phyloP scores from a whole-genome alignment of 1,140 invertebrate genomes.

The Choristoneura fumiferana region DNA sequence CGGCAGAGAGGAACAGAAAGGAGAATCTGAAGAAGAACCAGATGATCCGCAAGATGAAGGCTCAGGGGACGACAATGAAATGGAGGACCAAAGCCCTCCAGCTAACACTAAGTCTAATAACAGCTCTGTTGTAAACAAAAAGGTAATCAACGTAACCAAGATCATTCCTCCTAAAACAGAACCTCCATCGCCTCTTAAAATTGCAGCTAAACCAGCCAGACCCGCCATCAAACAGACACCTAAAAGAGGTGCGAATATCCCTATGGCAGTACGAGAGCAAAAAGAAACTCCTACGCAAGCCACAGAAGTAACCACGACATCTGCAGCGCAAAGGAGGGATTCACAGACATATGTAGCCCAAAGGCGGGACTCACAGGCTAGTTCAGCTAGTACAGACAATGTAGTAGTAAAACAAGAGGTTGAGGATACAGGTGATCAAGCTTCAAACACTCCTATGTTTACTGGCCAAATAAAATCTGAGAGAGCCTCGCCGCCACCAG shows the following conservation, averaged over 20 bases:
- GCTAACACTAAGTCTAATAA: not conserved
- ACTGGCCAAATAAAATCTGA: slow-evolving; percentile 61
- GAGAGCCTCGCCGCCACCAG: slow-evolving; percentile 46
- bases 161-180: slow-evolving; percentile 25
- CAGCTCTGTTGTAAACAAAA: not conserved
- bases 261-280: slow-evolving; percentile 32
- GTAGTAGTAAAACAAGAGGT: slow-evolving; percentile 65
- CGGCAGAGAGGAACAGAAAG: slow-evolving; percentile 32
- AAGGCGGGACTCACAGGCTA: slow-evolving; percentile 32
- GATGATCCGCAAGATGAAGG: slow-evolving; percentile 37
- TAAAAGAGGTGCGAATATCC: slow-evolving; percentile 49
- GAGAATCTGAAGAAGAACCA: slow-evolving; percentile 50
- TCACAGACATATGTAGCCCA: slow-evolving; percentile 26
- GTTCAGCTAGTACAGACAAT: slow-evolving; percentile 36
- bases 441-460: slow-evolving; percentile 45
- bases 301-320: slow-evolving; percentile 15
- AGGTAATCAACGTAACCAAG: slow-evolving; percentile 5
- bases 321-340: slow-evolving; percentile 37
- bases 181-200: slow-evolving; percentile 24
- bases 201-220: slow-evolving; percentile 25
- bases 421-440: slow-evolving; percentile 27
- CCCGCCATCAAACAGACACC: slow-evolving; percentile 65
- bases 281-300: slow-evolving; percentile 5
- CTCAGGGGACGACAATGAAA: not conserved
- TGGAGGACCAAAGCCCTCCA: slow-evolving; percentile 2